Percentiles rank a stretch among this genome's conserved stretches.
phyloP scores from a whole-genome alignment of 2,113 vertebrate genomes.

The Microtus montanus region DNA sequence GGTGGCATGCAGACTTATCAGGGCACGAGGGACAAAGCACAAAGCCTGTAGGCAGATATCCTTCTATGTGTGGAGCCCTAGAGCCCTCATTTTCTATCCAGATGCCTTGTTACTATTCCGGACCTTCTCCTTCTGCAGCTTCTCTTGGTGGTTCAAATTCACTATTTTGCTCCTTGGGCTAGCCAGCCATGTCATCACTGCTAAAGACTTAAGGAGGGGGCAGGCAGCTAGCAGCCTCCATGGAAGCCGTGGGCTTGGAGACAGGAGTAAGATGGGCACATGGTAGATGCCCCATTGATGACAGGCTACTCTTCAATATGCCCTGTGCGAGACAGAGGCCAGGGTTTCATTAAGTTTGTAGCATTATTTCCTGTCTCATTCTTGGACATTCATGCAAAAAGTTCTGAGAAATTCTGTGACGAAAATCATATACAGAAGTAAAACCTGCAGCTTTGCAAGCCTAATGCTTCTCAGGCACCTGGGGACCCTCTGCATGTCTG shows the following conservation, averaged over 20 bases:
- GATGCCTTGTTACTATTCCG: conserved; percentile 52
- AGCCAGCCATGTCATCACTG: conserved; percentile 86
- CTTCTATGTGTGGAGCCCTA: not conserved
- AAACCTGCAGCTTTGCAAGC: not conserved
- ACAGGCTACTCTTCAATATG: conserved; percentile 43
- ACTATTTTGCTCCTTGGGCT: conserved; percentile 84
- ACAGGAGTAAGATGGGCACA: not conserved
- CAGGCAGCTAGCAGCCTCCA: conserved; percentile 67
- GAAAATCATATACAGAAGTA: not conserved
- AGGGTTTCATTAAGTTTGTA: not conserved
- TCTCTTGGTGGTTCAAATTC: conserved; percentile 89
- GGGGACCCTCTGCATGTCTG: not conserved
- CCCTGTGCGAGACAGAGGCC: conserved; percentile 59
- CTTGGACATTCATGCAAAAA: not conserved
- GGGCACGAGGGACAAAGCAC: not conserved
- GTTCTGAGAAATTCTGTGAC: not conserved
- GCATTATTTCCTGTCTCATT: not conserved
- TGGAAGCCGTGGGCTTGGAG: conserved; percentile 80
- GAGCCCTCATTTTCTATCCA: not conserved
- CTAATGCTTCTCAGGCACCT: too few relatives aligned
- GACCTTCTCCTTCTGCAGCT: conserved; percentile 87
- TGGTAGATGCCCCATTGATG: conserved; percentile 67
- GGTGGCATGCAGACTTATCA: fast-evolving
- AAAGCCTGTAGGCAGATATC: not conserved
- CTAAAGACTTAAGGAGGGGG: conserved; percentile 80